A percentile compares a stretch with the other conserved stretches of the same genome.
Conservation (phyloP, 2,113 vertebrate genomes). For the Helogale parvula region DNA sequence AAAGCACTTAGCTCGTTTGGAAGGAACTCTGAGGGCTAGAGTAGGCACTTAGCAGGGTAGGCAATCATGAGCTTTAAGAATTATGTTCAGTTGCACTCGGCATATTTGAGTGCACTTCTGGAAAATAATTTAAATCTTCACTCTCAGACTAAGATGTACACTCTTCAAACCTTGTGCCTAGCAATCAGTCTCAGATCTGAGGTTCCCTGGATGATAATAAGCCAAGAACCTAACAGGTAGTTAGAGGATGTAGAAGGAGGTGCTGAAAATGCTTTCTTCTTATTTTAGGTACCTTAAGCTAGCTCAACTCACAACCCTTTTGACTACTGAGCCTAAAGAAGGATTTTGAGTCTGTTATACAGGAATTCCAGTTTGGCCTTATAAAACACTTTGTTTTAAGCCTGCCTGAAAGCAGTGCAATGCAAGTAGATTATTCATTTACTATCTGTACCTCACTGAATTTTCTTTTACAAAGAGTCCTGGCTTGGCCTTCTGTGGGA, state of each 20-base stretch:
- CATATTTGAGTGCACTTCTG: slow-evolving; percentile 60
- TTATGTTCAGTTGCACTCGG: slow-evolving; percentile 54
- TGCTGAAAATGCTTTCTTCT: background rate
- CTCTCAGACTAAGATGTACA: background rate
- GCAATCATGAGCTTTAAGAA: slow-evolving; percentile 65
- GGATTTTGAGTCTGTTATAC: background rate
- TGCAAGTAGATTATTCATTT: background rate
- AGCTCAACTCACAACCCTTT: background rate
- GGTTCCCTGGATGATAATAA: slow-evolving; percentile 9
- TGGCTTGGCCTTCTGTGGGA: slow-evolving; percentile 28
- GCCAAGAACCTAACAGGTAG: background rate
- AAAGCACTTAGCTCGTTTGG: slow-evolving; percentile 64
- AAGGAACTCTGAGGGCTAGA: slow-evolving; percentile 53
- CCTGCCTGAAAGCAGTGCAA: background rate
- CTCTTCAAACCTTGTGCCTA: slow-evolving; percentile 23
- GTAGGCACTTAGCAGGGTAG: slow-evolving; percentile 60
- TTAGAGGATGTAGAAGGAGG: background rate
- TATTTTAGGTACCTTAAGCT: background rate
- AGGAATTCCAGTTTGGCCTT: slow-evolving; percentile 46
- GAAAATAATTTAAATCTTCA: slow-evolving; percentile 67
- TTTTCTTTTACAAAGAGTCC: slow-evolving; percentile 40
- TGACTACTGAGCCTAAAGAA: slow-evolving; percentile 24
- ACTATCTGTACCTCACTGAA: background rate
- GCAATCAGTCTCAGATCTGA: background rate
- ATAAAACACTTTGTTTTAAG: slow-evolving; percentile 48